A percentile compares a stretch with the other conserved stretches of the same genome.
phyloP scores from a whole-genome alignment of 2,888 invertebrate species.

The Halocaridina rubra region DNA sequence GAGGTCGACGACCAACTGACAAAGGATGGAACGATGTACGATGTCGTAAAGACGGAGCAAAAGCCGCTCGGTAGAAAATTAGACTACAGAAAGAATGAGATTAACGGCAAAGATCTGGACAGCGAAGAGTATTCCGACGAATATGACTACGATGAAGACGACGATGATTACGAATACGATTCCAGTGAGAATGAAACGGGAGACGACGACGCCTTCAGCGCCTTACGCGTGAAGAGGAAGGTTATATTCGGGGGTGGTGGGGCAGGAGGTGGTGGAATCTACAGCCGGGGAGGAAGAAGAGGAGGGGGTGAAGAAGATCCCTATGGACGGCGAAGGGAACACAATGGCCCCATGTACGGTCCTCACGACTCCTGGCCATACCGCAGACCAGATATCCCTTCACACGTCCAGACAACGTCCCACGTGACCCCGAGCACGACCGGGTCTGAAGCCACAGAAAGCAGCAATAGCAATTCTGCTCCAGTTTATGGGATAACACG shows the following conservation, averaged over 20 bases:
- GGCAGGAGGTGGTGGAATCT: constrained; percentile 28
- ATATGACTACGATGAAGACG: background rate
- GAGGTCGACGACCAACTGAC: background rate
- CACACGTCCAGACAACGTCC: background rate
- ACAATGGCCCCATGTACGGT: constrained; percentile 33
- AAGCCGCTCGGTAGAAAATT: background rate
- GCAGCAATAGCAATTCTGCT: background rate
- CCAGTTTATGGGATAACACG: background rate
- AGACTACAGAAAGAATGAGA: background rate
- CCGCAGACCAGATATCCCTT: background rate
- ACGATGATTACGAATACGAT: background rate
- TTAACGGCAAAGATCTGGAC: background rate
- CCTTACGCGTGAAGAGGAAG: constrained; percentile 24
- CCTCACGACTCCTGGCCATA: background rate
- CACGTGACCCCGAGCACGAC: background rate
- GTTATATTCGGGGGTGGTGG: constrained; percentile 30
- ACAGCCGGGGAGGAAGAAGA: constrained; percentile 14
- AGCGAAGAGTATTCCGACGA: background rate
- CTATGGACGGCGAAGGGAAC: constrained; percentile 36
- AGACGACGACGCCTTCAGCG: background rate
- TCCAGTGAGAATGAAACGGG: background rate
- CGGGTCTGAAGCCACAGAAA: background rate
- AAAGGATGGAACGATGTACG: background rate
- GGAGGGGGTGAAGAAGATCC: constrained; percentile 36
- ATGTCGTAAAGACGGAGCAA: background rate